These are phyloP conservation scores for Dipodomys stephensi DNA, from an alignment of 2,113 vertebrate species.

Conservation along the genomic window DNA sequence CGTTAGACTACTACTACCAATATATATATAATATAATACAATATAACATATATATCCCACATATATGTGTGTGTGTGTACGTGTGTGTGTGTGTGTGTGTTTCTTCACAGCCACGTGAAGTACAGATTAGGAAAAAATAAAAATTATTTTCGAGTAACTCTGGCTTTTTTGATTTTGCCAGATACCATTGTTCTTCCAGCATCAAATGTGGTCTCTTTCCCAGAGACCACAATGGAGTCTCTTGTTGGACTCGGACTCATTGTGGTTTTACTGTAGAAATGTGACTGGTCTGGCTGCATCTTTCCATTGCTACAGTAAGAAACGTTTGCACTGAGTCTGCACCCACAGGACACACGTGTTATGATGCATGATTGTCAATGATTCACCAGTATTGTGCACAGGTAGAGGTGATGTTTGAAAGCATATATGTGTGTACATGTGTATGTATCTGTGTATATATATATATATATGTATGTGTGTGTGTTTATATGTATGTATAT, in stretches of 20 bases:
- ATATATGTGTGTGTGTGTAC: too few species aligned
- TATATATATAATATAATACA: too few species aligned
- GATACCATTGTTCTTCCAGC: background rate
- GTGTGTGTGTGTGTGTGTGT: too few species aligned
- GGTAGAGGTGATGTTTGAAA: background rate
- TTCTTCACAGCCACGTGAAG: background rate
- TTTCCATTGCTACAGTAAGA: background rate
- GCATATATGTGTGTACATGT: background rate
- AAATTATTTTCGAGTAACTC: background rate
- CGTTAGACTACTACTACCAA: slow-evolving; percentile 39
- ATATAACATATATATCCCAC: too few species aligned
- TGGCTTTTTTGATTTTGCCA: background rate
- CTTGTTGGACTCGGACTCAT: background rate
- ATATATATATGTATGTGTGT: too few species aligned
- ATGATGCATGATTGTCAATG: background rate
- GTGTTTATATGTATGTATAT: too few species aligned
- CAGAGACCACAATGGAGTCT: background rate
- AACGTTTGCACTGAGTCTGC: background rate
- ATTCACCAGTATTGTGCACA: background rate
- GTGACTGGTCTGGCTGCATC: background rate
- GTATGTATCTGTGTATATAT: too few species aligned
- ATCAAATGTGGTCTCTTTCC: too few species aligned
- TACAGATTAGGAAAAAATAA: background rate
- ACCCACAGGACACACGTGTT: background rate
- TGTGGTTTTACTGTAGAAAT: background rate